Base-by-base conservation (phyloP, 2,113 vertebrate species). In the Bucco capensis region DNA sequence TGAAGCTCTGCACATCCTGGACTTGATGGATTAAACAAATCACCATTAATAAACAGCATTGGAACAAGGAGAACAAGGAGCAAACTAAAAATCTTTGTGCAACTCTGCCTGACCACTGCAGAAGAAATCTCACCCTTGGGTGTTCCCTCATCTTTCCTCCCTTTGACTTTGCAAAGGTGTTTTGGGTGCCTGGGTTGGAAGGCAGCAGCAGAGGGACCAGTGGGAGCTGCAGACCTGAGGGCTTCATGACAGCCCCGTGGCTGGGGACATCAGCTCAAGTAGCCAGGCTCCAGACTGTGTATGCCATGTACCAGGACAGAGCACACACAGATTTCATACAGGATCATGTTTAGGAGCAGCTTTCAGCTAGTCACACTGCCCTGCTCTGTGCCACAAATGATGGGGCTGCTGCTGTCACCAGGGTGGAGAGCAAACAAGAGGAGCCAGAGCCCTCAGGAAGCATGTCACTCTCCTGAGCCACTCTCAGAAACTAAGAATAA, bases 311-410 rank as follows among this genome's bases (percentile, higher is more conserved):
- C 23, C 57, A 77, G 73, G 54, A 71, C 31, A 76, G 61, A 50
- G 9, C 73, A 73, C 51, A 8, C 1, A 0, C 19, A 61, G 38
- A n/a, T 62, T 90, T 50, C 56, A 74, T 0, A 9, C 8, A 27
- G 80, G 49, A 66, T 51, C 13, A 28, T 9, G 42, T 69, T 73
- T 10, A 40, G 62, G 47, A 78, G 24, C 38, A 61, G 19, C 12
- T 72, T 66, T 42, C 74, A 84, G 62, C 35, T 65, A 44, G 12
- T 71, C 54, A 18, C 2, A 6, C 49, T 53, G 65, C 49, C 67
- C 47, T 35, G 54, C 33, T 24, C 74, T 8, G 8, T 0, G 1
- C 18, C 14, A 40, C 64, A 54, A 0, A 2, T 0, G 1, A 33
- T 5, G 62, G 33, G 25, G 37, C 44, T 7, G 49, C 66, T 84